Evolutionary conservation across 2,797 vertebrate genomes (phyloP), one percentile per base, ranked within the genome.

Genomic region (Labeo calbasu): DNA sequence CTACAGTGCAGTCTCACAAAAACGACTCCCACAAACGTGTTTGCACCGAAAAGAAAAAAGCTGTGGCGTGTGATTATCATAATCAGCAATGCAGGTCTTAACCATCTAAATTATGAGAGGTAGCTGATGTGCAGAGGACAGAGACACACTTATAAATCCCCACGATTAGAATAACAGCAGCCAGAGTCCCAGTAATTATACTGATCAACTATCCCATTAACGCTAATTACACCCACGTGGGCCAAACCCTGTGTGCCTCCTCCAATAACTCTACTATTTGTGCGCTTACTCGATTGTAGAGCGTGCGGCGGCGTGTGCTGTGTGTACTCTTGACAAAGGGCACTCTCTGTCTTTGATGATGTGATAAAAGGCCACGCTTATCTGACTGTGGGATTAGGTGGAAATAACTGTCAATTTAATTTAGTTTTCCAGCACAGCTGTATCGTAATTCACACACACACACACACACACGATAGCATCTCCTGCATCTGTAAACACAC

Each of bases 121-220:
- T 55, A 57, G 72, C 81, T 77, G 81, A 77, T 77, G 72, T 83
- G 81, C 72, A 83, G 72, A 83, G 65, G 65, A 86, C 65, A 81
- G 13, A 90, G 88, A 90, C 92, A 87, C 88, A 73, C 90, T 92
- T 90, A 91, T 91, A 91, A 92, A 93, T 92, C 72, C 69, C 61
- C 70, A 83, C 61, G 40, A 85, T 77, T 79, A 85, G 85, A 91
- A 89, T 89, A 90, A 90, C 88, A 84, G 84, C 85, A 87, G 85
- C 87, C 84, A 89, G 86, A 81, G 85, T 79, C 85, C 86, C 86
- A 86, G 83, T 91, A 89, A 92, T 92, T 92, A 91, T 87, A 86
- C 89, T 92, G 91, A 94, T 93, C 93, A 93, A 93, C 90, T 89
- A 89, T 88, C 73, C 84, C 89, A 93, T 94, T 93, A 93, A 63